A percentile compares a stretch with the other conserved stretches of the same genome.
Evolutionary conservation across 2,113 vertebrate genomes (phyloP).

Genomic region (Scomber japonicus): DNA sequence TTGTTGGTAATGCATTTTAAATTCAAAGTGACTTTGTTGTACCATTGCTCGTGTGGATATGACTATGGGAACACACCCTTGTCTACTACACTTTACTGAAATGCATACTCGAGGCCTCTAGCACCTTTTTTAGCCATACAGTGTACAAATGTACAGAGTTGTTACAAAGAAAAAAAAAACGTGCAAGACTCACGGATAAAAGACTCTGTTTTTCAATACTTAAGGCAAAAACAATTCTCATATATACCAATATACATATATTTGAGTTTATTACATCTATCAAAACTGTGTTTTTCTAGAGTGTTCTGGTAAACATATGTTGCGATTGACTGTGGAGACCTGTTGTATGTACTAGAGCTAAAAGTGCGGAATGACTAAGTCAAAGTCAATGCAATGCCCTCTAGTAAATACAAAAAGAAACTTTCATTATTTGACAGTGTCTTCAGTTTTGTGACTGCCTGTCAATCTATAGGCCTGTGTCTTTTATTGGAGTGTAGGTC

Average conservation of each 20-base stretch:
- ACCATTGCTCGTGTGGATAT: slow-evolving; percentile 56
- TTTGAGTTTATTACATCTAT: slow-evolving; percentile 79
- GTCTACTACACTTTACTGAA: slow-evolving; percentile 75
- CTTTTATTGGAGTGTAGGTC: slow-evolving; percentile 59
- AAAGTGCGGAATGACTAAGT: slow-evolving; percentile 78
- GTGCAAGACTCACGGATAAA: slow-evolving; percentile 84
- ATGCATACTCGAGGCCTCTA: slow-evolving; percentile 80
- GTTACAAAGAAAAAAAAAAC: slow-evolving; percentile 70
- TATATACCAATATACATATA: slow-evolving; percentile 84
- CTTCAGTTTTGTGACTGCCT: slow-evolving; percentile 50
- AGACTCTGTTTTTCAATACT: slow-evolving; percentile 84
- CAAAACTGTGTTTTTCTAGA: slow-evolving; percentile 72
- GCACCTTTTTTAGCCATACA: slow-evolving; percentile 82
- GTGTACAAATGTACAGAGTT: slow-evolving; percentile 79
- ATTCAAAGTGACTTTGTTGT: slow-evolving; percentile 13
- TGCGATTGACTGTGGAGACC: slow-evolving; percentile 54
- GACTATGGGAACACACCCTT: slow-evolving; percentile 68
- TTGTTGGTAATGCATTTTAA: background rate
- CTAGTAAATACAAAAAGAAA: slow-evolving; percentile 62
- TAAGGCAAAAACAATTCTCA: slow-evolving; percentile 86
- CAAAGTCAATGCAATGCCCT: slow-evolving; percentile 69
- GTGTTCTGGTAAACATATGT: slow-evolving; percentile 68
- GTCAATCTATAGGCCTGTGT: slow-evolving; percentile 53
- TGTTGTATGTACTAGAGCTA: slow-evolving; percentile 67
- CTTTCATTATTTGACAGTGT: slow-evolving; percentile 39